Conservation (phyloP, 2,888 invertebrate species). For the Junonia oenone region DNA sequence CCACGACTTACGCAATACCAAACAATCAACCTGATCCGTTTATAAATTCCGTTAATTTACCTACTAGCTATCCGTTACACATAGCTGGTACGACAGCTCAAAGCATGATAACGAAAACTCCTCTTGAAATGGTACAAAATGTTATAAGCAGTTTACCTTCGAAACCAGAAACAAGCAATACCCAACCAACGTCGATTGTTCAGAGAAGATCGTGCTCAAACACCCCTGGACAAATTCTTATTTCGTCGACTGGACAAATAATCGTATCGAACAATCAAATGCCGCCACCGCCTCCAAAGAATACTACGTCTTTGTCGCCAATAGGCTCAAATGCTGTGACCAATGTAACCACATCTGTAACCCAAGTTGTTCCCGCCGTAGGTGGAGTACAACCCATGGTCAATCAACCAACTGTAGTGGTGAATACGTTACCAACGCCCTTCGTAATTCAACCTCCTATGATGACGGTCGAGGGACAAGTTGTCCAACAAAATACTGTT, state of each 20-base stretch:
- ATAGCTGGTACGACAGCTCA: slow-evolving; percentile 74
- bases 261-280: slow-evolving; percentile 84
- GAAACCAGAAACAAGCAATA: slow-evolving; percentile 59
- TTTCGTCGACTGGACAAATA: slow-evolving; percentile 86
- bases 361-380: slow-evolving; percentile 83
- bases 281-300: slow-evolving; percentile 83
- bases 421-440: slow-evolving; percentile 88
- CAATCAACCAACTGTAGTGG: slow-evolving; percentile 87
- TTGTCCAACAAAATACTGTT: slow-evolving; percentile 84
- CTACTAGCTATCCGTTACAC: slow-evolving; percentile 64
- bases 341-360: slow-evolving; percentile 82
- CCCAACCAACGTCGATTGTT: slow-evolving; percentile 54
- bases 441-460: slow-evolving; percentile 89
- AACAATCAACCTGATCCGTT: slow-evolving; percentile 72
- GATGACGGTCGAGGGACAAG: slow-evolving; percentile 86
- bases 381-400: slow-evolving; percentile 83
- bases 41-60: slow-evolving; percentile 67
- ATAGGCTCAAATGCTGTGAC: slow-evolving; percentile 82
- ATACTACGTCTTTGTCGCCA: slow-evolving; percentile 78
- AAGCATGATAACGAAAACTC: slow-evolving; percentile 80
- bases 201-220: slow-evolving; percentile 47
- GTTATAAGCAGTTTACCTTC: slow-evolving; percentile 84
- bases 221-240: slow-evolving; percentile 84
- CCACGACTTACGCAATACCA: slow-evolving; percentile 67
- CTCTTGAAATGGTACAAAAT: slow-evolving; percentile 88